phyloP scores from a whole-genome alignment of 2,113 vertebrate genomes.

The Cyphomyrus discorhynchus region DNA sequence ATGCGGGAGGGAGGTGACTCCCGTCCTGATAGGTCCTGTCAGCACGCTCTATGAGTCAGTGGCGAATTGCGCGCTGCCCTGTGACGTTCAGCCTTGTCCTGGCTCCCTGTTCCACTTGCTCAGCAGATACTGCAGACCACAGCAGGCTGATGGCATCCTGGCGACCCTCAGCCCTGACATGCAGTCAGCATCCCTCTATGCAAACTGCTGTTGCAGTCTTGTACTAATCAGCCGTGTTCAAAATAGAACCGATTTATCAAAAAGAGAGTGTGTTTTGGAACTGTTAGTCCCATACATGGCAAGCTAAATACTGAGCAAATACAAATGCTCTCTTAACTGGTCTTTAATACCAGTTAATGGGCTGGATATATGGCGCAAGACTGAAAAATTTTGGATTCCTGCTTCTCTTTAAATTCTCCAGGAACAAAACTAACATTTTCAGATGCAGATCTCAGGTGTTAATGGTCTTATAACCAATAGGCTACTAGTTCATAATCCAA shows the following conservation, averaged over 20 bases:
- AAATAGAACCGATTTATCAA: not conserved
- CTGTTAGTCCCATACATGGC: not conserved
- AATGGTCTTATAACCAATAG: not conserved
- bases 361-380: not conserved
- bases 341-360: not conserved
- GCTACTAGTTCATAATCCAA: not conserved
- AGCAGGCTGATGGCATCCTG: not conserved
- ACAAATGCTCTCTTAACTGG: not conserved
- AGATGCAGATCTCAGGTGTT: not conserved
- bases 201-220: not conserved
- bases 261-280: not conserved
- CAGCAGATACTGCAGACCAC: not conserved
- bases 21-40: slow-evolving; percentile 32
- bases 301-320: not conserved
- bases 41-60: not conserved
- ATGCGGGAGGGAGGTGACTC: slow-evolving; percentile 50
- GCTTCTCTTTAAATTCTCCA: not conserved
- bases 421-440: not conserved
- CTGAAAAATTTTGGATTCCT: not conserved
- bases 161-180: not conserved
- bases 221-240: not conserved
- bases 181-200: not conserved
- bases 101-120: not conserved
- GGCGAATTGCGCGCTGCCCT: not conserved
- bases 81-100: not conserved